Evolutionary conservation across 2,888 invertebrate genomes (phyloP).

Genomic region (Xanthorhoe designata): DNA sequence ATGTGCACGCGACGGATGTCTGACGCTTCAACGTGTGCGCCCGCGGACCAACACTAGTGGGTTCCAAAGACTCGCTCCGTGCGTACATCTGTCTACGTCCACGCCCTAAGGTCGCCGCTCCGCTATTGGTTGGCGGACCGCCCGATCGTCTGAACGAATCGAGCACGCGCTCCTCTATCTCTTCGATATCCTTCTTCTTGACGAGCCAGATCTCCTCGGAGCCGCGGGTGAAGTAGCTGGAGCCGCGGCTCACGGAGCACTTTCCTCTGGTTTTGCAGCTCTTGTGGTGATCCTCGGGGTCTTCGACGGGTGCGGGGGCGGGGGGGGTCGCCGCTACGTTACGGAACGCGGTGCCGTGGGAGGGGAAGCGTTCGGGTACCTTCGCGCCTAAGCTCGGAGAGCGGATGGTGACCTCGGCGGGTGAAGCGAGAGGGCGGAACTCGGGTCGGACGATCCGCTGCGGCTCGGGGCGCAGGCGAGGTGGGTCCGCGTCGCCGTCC

Average conservation of each 20-base stretch:
- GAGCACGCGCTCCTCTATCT: constrained; percentile 77
- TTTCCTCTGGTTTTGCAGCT: constrained; percentile 73
- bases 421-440: constrained; percentile 74
- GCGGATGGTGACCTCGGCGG: constrained; percentile 74
- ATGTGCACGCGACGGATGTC: constrained; percentile 78
- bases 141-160: constrained; percentile 77
- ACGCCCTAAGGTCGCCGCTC: constrained; percentile 69
- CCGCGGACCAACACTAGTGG: constrained; percentile 62
- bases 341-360: constrained; percentile 79
- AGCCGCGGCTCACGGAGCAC: constrained; percentile 76
- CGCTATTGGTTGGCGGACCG: constrained; percentile 59
- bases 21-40: constrained; percentile 78
- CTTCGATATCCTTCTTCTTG: constrained; percentile 82
- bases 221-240: constrained; percentile 79
- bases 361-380: constrained; percentile 75
- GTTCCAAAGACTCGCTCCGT: constrained; percentile 77
- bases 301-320: constrained; percentile 64
- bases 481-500: constrained; percentile 46
- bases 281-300: constrained; percentile 70
- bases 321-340: constrained; percentile 75
- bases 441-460: constrained; percentile 79
- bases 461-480: constrained; percentile 69
- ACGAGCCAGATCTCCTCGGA: constrained; percentile 82
- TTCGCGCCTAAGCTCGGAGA: constrained; percentile 78
- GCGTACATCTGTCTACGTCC: constrained; percentile 70